Conservation (phyloP, 2,113 vertebrate species). For the Strigops habroptila region DNA sequence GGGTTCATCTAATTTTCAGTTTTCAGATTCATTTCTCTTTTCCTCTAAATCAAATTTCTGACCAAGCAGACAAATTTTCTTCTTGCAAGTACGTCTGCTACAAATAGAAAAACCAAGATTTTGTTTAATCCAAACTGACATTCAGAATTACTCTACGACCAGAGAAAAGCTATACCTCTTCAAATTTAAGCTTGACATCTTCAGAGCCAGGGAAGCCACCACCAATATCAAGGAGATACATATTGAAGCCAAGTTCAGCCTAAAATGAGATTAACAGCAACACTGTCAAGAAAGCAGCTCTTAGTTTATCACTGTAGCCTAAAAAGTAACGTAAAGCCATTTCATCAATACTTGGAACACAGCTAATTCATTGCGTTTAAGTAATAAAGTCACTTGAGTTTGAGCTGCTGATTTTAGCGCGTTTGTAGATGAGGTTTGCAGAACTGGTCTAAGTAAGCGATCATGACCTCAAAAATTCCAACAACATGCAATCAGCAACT, state of each 20-base stretch:
- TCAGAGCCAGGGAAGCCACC: conserved; percentile 98
- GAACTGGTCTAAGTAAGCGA: neutral
- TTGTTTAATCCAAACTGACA: neutral
- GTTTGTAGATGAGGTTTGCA: neutral
- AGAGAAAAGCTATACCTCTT: conserved; percentile 81
- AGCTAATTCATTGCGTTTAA: neutral
- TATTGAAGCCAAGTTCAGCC: conserved; percentile 89
- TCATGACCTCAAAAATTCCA: neutral
- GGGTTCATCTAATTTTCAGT: neutral
- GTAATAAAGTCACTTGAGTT: neutral
- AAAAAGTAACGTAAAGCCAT: accelerated
- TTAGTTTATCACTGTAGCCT: neutral
- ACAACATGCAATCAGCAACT: neutral
- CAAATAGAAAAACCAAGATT: neutral
- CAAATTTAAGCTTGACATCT: conserved; percentile 91
- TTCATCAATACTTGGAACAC: neutral
- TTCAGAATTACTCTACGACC: neutral
- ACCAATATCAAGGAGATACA: conserved; percentile 94
- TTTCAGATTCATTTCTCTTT: neutral
- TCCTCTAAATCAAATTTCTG: neutral
- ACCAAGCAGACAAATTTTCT: neutral
- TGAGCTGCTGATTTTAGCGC: neutral
- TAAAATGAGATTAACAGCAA: conserved; percentile 43
- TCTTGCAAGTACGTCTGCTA: neutral
- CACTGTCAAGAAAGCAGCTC: neutral